Conservation (phyloP, 1,140 invertebrate genomes). For the Zophobas atratus region DNA sequence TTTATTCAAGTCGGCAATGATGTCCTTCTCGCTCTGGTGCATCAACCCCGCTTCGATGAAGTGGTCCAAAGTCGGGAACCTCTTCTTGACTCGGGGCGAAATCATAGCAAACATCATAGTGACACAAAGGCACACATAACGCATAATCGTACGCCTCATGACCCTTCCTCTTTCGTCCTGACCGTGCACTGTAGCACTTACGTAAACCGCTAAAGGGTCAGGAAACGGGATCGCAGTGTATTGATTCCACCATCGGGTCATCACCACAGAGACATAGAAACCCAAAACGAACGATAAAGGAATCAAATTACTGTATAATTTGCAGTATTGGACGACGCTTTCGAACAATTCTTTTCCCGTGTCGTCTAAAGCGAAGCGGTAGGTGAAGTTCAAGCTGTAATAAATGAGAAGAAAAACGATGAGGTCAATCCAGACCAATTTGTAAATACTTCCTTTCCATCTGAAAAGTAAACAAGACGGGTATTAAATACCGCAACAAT, state of each 20-base stretch:
- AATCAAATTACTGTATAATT: constrained; percentile 80
- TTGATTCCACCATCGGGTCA: constrained; percentile 95
- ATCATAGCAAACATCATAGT: constrained; percentile 80
- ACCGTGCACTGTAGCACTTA: constrained; percentile 81
- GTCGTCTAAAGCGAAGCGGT: constrained; percentile 72
- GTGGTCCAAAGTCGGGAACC: constrained; percentile 86
- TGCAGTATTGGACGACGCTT: constrained; percentile 77
- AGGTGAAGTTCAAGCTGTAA: constrained; percentile 75
- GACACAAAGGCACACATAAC: constrained; percentile 79
- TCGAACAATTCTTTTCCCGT: constrained; percentile 77
- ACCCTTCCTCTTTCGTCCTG: constrained; percentile 82
- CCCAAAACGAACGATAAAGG: constrained; percentile 80
- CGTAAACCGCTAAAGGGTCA: constrained; percentile 87
- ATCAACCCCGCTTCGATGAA: constrained; percentile 83
- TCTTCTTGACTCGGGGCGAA: constrained; percentile 83
- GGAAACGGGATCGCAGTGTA: constrained; percentile 90
- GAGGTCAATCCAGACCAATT: constrained; percentile 81
- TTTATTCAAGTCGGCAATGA: constrained; percentile 77
- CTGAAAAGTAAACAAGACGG: constrained; percentile 69
- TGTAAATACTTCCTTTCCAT: constrained; percentile 84
- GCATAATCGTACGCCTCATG: constrained; percentile 83
- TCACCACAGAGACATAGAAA: constrained; percentile 91
- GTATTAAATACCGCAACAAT: constrained; percentile 8
- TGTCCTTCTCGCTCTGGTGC: constrained; percentile 79
- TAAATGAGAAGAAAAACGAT: constrained; percentile 76